Conservation (phyloP, 2,113 vertebrate species). For the Corythaeola cristata region DNA sequence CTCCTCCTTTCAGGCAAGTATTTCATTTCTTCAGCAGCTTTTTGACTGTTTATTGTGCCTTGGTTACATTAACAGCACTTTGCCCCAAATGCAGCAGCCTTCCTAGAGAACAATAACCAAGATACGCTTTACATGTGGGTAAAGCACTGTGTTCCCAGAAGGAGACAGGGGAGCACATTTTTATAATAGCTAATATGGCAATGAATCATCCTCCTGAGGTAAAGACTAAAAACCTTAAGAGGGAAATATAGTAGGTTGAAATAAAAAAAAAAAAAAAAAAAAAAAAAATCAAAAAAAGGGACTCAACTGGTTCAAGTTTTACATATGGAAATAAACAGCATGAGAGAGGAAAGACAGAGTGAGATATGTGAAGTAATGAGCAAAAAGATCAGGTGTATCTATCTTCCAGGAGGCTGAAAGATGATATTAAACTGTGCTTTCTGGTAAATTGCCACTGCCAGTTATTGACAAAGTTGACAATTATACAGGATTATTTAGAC, state of each 20-base stretch:
- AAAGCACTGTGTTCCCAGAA: not conserved
- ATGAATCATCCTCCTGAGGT: not conserved
- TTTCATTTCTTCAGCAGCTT: not conserved
- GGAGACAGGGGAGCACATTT: not conserved
- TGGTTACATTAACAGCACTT: not conserved
- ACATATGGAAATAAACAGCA: not conserved
- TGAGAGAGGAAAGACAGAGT: not conserved
- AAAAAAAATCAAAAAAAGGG: not conserved
- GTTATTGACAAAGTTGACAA: constrained; percentile 59
- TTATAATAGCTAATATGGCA: not conserved
- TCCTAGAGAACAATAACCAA: not conserved
- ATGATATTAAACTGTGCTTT: constrained; percentile 41
- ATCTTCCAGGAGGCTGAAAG: not conserved
- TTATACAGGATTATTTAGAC: constrained; percentile 44
- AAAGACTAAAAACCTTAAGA: not conserved
- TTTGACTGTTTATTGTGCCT: not conserved
- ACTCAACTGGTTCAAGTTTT: not conserved
- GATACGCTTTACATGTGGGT: not conserved
- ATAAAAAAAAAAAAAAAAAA: not conserved
- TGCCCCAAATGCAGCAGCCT: not conserved
- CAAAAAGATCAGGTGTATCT: constrained; percentile 30
- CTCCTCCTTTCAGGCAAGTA: not conserved
- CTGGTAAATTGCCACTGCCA: constrained; percentile 40
- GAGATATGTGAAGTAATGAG: not conserved
- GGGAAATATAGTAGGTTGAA: not conserved